Evolutionary conservation across 2,888 invertebrate genomes (phyloP), one percentile per base, ranked within the genome.

Genomic region (Agrotis ipsilon): DNA sequence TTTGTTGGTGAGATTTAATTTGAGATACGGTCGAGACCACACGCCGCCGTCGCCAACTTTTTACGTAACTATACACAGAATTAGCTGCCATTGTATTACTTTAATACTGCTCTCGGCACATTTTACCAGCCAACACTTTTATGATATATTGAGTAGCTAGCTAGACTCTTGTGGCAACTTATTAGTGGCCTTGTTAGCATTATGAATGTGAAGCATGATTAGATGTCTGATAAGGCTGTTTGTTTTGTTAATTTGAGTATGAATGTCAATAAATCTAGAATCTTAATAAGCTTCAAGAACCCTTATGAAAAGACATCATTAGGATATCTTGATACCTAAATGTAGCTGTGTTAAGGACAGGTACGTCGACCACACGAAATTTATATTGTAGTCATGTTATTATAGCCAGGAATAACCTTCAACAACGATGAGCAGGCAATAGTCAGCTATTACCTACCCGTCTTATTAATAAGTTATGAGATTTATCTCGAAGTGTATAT

Each of bases 1-100:
- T 94, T 94, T 94, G 94, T 94, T 93, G 93, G 92, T 90, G 88
- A 95, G 94, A 95, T 96, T 95, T 95, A 95, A 95, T 95, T 94
- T 95, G 93, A 95, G 95, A 95, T 95, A 94, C 92, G 93, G 93
- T 91, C 93, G 91, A 91, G 92, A 90, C 90, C 92, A 92, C 92
- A 91, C 91, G 87, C 88, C 86, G 87, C 84, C 92, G 91, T 92
- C 92, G 92, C 92, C 93, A 93, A 93, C 88, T 94, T 94, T 94
- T 94, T 93, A 92, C 90, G 88, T 90, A 88, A 86, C 87, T 83
- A 84, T 86, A 87, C 87, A 81, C 87, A 84, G 88, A 92, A 93
- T 93, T 93, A 93, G 90, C 90, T 87, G 86, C 89, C 84, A 92
- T 92, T 93, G 90, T 91, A 85, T 84, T 86, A 86, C 78, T 79